Evolutionary conservation across 2,888 invertebrate genomes (phyloP).

Genomic region (Aporophyla nigra): DNA sequence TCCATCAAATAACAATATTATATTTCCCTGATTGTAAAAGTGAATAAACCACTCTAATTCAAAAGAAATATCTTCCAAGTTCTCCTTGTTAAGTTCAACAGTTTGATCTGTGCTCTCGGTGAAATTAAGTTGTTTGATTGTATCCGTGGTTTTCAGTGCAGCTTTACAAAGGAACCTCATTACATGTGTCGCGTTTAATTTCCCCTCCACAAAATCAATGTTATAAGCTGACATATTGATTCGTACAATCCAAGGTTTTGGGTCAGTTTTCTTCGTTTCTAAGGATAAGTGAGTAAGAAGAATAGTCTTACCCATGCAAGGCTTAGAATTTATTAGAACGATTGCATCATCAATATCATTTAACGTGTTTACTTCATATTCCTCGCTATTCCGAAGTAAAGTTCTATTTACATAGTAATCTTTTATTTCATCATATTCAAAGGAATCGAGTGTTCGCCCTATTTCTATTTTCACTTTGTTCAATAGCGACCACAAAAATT

Average conservation of each 20-base stretch:
- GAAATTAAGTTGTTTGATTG: constrained; percentile 54
- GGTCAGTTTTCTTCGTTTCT: constrained; percentile 66
- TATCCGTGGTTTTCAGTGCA: constrained; percentile 64
- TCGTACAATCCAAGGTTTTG: constrained; percentile 71
- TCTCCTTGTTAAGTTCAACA: constrained; percentile 41
- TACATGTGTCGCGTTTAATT: constrained; percentile 45
- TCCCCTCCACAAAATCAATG: constrained; percentile 64
- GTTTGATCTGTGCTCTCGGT: constrained; percentile 45
- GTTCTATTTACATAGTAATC: constrained; percentile 68
- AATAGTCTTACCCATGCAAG: constrained; percentile 72
- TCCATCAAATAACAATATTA: constrained; percentile 73
- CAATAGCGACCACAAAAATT: constrained; percentile 65
- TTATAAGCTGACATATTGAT: constrained; percentile 68
- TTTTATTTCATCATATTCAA: constrained; percentile 68
- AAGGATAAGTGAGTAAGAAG: constrained; percentile 71
- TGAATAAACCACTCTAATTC: constrained; percentile 71
- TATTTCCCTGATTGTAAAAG: constrained; percentile 66
- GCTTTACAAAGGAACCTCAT: constrained; percentile 67
- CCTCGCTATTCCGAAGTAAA: constrained; percentile 56
- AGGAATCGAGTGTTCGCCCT: constrained; percentile 62
- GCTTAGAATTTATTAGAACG: constrained; percentile 68
- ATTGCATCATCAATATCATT: constrained; percentile 67
- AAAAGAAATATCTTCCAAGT: constrained; percentile 56
- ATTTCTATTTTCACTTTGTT: constrained; percentile 69
- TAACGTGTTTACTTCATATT: constrained; percentile 64